phyloP scores from a whole-genome alignment of 2,113 vertebrate species.

The Ameiurus melas region DNA sequence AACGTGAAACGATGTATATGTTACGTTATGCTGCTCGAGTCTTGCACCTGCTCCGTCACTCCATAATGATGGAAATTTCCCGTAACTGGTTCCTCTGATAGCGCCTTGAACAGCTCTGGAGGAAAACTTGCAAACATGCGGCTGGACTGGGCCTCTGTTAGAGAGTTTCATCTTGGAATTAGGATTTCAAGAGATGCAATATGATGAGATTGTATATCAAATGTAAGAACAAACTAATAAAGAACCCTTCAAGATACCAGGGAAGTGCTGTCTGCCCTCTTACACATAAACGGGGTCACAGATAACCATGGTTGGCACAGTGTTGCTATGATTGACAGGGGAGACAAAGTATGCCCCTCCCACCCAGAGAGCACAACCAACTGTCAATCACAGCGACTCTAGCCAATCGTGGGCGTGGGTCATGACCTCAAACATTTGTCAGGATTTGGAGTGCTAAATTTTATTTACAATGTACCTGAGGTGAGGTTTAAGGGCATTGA shows the following conservation, averaged over 20 bases:
- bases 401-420: background rate
- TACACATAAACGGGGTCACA: background rate
- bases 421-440: background rate
- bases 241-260: background rate
- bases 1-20: background rate
- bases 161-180: background rate
- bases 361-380: background rate
- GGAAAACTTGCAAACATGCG: constrained; percentile 71
- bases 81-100: constrained; percentile 72
- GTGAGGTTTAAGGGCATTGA: constrained; percentile 67
- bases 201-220: background rate
- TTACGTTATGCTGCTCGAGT: background rate
- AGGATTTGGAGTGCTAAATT: background rate
- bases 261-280: background rate
- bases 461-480: constrained; percentile 28
- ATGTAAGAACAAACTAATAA: background rate
- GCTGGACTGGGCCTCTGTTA: constrained; percentile 57
- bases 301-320: background rate
- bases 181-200: background rate
- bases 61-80: constrained; percentile 79
- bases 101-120: constrained; percentile 60
- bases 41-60: constrained; percentile 66
- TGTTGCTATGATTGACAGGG: background rate
- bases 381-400: background rate
- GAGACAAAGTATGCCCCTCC: background rate